Evolutionary conservation across 2,888 invertebrate species (phyloP), one percentile per base, ranked within the genome.

Genomic region (Lysandra coridon): DNA sequence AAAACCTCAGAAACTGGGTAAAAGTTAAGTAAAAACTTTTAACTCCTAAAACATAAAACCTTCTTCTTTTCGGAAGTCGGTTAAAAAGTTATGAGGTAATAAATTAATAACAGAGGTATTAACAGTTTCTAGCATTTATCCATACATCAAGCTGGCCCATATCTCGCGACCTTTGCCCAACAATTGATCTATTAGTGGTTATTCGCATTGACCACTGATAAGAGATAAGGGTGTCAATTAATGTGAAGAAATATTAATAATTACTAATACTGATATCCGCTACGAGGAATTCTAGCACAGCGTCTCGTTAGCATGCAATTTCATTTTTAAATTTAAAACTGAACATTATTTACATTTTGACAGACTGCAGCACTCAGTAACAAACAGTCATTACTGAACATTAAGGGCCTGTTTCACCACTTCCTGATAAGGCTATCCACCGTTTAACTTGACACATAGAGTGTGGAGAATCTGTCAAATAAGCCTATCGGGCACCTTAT

Each of bases 151-250:
- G 14, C 33, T 30, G 69, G 30, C 69, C 33, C 69, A 23, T 69
- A 69, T 69, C 69, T 37, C 69, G 14, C 14, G 69, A 69, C 69
- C 69, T 69, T 69, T 69, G 33, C 14, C 69, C 69, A 69, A 69
- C 69, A 69, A 69, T 69, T 33, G 33, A 37, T 69, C 33, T 69
- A 69, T 69, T 69, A 69, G 69, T 14, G 30, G 69, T 37, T 37
- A 69, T 69, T 14, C 37, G 17, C 37, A 12, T 33, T 69, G 33
- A 14, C 33, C 23, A 69, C 5, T 69, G 69, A 69, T 14, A 17
- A 69, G 30, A 10, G 69, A 69, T 69, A 37, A 69, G 33, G 69
- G 30, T 14, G 69, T 69, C 4, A 30, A 69, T 69, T 33, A 37
- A 1, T 69, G 23, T 33, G 14, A 33, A 69, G 69, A 69, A 33